These are phyloP conservation scores for Sinosuthora webbiana DNA, from an alignment of 2,113 vertebrate species.

Conservation along the genomic window DNA sequence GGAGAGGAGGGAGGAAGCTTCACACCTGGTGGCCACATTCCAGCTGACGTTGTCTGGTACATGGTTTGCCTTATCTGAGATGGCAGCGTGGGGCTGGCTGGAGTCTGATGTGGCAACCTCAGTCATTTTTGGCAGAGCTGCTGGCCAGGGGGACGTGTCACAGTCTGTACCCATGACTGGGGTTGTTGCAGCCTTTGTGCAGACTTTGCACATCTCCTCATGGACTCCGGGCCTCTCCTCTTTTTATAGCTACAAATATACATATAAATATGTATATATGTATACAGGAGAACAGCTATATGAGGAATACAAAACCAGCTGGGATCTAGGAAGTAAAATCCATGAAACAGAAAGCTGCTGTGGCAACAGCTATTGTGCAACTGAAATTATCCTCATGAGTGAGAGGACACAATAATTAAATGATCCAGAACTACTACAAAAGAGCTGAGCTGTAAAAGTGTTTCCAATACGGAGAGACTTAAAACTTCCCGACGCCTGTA, in stretches of 20 bases:
- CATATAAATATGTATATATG: too few species aligned
- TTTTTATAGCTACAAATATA: not conserved
- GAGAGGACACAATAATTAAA: not conserved
- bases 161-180: not conserved
- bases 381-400: not conserved
- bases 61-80: not conserved
- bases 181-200: not conserved
- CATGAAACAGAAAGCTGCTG: not conserved
- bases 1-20: not conserved
- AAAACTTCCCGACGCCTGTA: not conserved
- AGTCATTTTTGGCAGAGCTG: not conserved
- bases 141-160: rapidly evolving
- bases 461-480: not conserved
- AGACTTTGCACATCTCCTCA: rapidly evolving
- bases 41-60: not conserved
- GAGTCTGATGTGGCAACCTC: not conserved
- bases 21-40: not conserved
- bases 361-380: not conserved
- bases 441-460: not conserved
- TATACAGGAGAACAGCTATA: not conserved
- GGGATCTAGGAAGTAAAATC: not conserved
- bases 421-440: not conserved
- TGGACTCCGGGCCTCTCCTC: not conserved
- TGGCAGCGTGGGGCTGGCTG: not conserved
- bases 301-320: not conserved